Evolutionary conservation across 2,113 vertebrate genomes (phyloP), one percentile per base, ranked within the genome.

Genomic region (Antigone vipio): DNA sequence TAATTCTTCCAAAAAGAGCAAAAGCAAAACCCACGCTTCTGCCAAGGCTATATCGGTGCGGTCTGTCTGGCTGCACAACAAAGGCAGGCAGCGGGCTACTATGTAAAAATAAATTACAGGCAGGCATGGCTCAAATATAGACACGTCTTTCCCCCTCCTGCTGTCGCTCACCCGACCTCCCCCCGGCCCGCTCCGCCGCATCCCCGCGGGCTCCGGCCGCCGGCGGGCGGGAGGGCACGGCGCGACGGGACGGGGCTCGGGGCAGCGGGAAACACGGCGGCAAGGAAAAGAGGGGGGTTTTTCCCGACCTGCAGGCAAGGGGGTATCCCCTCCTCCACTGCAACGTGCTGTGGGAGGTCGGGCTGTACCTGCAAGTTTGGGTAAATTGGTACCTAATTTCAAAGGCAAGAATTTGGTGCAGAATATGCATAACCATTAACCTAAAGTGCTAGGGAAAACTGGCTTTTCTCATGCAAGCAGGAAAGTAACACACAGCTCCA

Each of bases 101-200:
- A 3, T 1, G 38, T 8, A 22, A 3, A 58, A 56, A n/a, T 8
- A 18, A 32, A 45, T 5, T 1, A 6, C 22, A 56, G 55, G 20
- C 62, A 12, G 47, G 45, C 59, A 14, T 0, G 16, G 67, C 17
- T 52, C 8, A 2, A 15, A 4, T 2, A 4, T 4, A 50, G 77
- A 3, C 5, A 32, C 3, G 27, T 34, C 29, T 3, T 2, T 24
- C 7, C 26, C 2, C 7, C 0, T 5, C 0, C 0, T 3, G 23
- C 12, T 18, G 30, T 4, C 11, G 6, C 47, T 19, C 18, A 4
- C n/a, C 40, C 40, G 40, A 42, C 40, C 40, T 42, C 40, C 16
- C 14, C 11, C 34, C 14, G 3, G 23, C 14, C 34, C 11, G 6
- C n/a, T n/a, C 11, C 11, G 23, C 24, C 14, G 20, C 27, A 23